Evolutionary conservation across 2,888 invertebrate species (phyloP), one percentile per base, ranked within the genome.

Genomic region (Anorthoa munda): DNA sequence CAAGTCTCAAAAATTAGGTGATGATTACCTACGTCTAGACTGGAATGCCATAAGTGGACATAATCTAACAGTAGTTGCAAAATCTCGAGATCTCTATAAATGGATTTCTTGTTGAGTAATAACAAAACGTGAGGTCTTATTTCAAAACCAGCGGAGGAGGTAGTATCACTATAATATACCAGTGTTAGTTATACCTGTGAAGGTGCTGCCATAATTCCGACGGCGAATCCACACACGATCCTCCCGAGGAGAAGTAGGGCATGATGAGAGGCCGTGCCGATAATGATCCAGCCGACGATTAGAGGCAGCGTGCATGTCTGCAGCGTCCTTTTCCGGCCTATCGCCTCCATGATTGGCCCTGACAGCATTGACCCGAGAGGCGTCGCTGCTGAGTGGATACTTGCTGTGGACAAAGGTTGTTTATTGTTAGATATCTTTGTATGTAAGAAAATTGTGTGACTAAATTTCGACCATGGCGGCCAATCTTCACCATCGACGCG

Each of bases 311-410:
- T 96, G 55, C 97, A 97, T 3, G 97, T 92, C 88, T 98, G 97
- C 68, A 98, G 92, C 11, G 97, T 97, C 46, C 97, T 95, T 77
- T 97, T 97, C 72, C 98, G 96, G 0, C 98, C 98, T 85, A 97
- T 97, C 55, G 96, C 96, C 86, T 98, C 98, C 95, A 98, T 97
- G 66, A 98, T 92, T 0, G 98, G 97, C 0, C 98, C 98, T 0
- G 98, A 98, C 51, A 98, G 85, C 87, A 98, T 93, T 0, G 98
- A 97, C 1, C 98, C 98, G 0, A 98, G 89, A 0, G 98, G 98
- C 0, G 98, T 98, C 0, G 98, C 98, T 71, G 98, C 97, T 46
- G 98, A 98, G 90, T 98, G 98, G 17, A 98, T 97, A 86, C 98
- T 98, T 5, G 98, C 98, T 98, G 94, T 39, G 66, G 58, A 70